Evolutionary conservation across 1,140 invertebrate genomes (phyloP).

Genomic region (Drosophila kanapiae): DNA sequence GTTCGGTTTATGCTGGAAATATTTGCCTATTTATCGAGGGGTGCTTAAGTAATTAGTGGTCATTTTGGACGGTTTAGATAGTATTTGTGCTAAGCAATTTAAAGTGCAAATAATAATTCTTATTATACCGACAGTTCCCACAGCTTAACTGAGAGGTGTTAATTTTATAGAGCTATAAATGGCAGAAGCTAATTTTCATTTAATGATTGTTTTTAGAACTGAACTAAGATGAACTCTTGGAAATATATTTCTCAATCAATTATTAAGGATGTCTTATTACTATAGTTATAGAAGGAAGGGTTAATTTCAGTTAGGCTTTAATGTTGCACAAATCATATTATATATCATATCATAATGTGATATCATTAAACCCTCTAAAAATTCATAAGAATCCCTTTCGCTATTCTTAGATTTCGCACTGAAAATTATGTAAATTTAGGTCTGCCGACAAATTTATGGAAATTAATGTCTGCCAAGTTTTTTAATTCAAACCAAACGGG

Average conservation of each 20-base stretch:
- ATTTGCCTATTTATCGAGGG: conserved; percentile 25
- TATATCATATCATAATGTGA: too few species aligned
- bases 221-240: neutral
- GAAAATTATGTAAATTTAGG: conserved; percentile 28
- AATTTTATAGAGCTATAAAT: neutral
- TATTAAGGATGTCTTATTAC: neutral
- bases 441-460: conserved; percentile 14
- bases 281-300: too few species aligned
- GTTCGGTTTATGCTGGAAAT: conserved; percentile 11
- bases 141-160: neutral
- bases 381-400: neutral
- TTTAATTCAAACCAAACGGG: conserved; percentile 25
- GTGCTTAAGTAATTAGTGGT: conserved; percentile 13
- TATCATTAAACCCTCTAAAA: neutral
- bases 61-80: neutral
- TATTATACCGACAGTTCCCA: neutral
- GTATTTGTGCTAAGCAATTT: neutral
- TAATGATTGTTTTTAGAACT: neutral
- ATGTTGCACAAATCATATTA: neutral
- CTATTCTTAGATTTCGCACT: neutral
- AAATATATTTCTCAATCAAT: too few species aligned
- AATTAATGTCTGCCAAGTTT: conserved; percentile 22
- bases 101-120: neutral
- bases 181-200: neutral
- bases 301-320: neutral